phyloP scores from a whole-genome alignment of 2,113 vertebrate species.

The Eira barbara region DNA sequence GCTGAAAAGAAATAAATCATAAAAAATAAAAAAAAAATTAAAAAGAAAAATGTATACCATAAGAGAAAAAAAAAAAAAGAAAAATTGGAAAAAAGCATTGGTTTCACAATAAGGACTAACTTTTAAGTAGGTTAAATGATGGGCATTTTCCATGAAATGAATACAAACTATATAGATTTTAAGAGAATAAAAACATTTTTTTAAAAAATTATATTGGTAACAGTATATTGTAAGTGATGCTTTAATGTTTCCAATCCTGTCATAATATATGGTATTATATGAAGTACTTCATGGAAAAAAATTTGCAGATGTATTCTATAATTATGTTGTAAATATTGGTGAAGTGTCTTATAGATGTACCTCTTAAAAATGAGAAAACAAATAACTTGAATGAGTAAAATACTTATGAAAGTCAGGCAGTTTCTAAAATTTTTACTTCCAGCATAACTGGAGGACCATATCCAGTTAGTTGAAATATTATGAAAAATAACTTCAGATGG shows the following conservation, averaged over 20 bases:
- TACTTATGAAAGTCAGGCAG: not conserved
- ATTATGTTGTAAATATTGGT: not conserved
- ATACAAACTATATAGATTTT: not conserved
- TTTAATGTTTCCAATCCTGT: not conserved
- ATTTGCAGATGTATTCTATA: not conserved
- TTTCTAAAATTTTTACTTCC: not conserved
- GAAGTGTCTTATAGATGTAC: not conserved
- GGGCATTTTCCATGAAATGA: not conserved
- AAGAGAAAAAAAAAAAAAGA: no score
- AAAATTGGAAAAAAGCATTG: not conserved
- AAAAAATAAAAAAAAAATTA: no score
- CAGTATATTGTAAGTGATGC: not conserved
- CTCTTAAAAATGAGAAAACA: not conserved
- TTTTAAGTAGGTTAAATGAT: not conserved
- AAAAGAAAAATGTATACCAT: no score
- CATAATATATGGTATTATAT: not conserved
- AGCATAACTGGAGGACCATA: not conserved
- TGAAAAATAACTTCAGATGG: not conserved
- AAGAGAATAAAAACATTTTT: not conserved
- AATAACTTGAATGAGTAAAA: conserved; percentile 3
- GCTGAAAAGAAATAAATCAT: no score
- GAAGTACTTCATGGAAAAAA: not conserved
- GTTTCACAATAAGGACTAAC: not conserved
- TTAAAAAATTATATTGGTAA: not conserved
- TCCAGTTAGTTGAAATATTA: not conserved